A percentile compares a stretch with the other conserved stretches of the same genome.
Conservation (phyloP, 2,797 vertebrate species). For the Amniataba percoides region DNA sequence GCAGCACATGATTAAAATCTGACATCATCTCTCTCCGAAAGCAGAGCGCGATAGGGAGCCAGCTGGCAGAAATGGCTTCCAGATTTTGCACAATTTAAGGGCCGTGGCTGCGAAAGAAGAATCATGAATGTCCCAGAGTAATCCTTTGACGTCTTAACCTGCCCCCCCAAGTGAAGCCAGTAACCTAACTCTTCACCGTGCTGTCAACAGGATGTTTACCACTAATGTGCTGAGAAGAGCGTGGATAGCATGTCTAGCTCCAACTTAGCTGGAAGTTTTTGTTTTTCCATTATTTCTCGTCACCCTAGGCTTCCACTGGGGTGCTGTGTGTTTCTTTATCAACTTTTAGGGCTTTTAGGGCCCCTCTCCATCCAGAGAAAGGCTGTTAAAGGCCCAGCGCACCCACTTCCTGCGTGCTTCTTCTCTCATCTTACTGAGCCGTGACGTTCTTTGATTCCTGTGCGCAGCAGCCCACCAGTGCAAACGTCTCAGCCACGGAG, state of each 20-base stretch:
- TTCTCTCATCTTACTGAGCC: slow-evolving; percentile 67
- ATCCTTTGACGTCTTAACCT: slow-evolving; percentile 60
- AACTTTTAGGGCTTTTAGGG: slow-evolving; percentile 36
- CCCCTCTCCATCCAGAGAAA: slow-evolving; percentile 45
- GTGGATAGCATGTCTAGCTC: slow-evolving; percentile 19
- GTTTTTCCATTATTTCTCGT: slow-evolving; percentile 9
- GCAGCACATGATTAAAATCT: slow-evolving; percentile 76
- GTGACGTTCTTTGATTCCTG: slow-evolving; percentile 70
- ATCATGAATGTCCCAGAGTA: slow-evolving; percentile 65
- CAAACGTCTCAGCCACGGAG: slow-evolving; percentile 44
- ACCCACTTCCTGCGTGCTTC: slow-evolving; percentile 61
- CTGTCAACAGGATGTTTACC: slow-evolving; percentile 62
- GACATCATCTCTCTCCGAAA: slow-evolving; percentile 75
- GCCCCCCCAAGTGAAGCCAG: slow-evolving; percentile 28
- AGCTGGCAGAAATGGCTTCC: slow-evolving; percentile 72
- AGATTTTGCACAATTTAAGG: slow-evolving; percentile 71
- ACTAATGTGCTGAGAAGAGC: slow-evolving; percentile 2
- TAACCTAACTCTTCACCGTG: slow-evolving; percentile 46
- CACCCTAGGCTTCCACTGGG: slow-evolving; percentile 21
- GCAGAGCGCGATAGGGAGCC: slow-evolving; percentile 39
- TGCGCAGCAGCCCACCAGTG: slow-evolving; percentile 35
- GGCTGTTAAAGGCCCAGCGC: slow-evolving; percentile 45
- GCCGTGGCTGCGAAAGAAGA: slow-evolving; percentile 46
- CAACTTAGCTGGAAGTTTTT: slow-evolving; percentile 2
- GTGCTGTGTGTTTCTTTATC: slow-evolving; percentile 42